Evolutionary conservation across 2,888 invertebrate species (phyloP).

Genomic region (Agapetus fuscipes): DNA sequence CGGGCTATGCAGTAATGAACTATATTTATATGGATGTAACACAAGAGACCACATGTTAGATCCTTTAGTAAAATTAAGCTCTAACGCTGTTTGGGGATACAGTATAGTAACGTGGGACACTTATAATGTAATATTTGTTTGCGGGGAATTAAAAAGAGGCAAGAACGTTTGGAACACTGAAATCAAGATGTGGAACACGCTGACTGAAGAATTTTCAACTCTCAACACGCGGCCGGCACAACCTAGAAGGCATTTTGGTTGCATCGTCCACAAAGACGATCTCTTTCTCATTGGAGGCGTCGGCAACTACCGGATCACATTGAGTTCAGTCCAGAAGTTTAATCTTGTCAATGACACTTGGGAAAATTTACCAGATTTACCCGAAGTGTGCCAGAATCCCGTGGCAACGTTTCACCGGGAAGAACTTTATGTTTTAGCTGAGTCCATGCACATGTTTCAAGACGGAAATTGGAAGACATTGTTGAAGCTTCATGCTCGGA

Average conservation of each 20-base stretch:
- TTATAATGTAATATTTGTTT: slow-evolving; percentile 11
- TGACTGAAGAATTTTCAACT: slow-evolving; percentile 12
- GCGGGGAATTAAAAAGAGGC: slow-evolving; percentile 13
- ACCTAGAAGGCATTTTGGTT: slow-evolving; percentile 13
- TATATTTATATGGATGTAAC: slow-evolving; percentile 5
- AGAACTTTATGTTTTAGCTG: slow-evolving; percentile 14
- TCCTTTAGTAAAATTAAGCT: no score
- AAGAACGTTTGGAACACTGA: slow-evolving; percentile 16
- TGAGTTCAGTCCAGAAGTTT: slow-evolving; percentile 10
- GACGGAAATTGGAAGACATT: slow-evolving; percentile 12
- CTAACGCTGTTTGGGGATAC: slow-evolving; percentile 20
- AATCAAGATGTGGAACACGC: slow-evolving; percentile 12
- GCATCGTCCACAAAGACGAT: slow-evolving; percentile 10
- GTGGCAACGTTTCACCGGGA: slow-evolving; percentile 17
- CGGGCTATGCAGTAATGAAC: slow-evolving; percentile 4
- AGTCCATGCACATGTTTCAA: slow-evolving; percentile 15
- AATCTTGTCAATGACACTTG: slow-evolving; percentile 12
- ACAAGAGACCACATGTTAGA: no score
- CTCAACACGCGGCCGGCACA: slow-evolving; percentile 5
- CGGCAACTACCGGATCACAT: slow-evolving; percentile 10
- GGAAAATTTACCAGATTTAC: slow-evolving; percentile 16
- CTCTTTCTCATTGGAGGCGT: slow-evolving; percentile 18
- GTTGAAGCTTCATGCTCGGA: slow-evolving; percentile 6
- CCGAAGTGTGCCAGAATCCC: slow-evolving; percentile 11
- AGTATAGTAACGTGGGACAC: slow-evolving; percentile 15